Conservation (phyloP, 2,113 vertebrate genomes). For the Psophia crepitans region DNA sequence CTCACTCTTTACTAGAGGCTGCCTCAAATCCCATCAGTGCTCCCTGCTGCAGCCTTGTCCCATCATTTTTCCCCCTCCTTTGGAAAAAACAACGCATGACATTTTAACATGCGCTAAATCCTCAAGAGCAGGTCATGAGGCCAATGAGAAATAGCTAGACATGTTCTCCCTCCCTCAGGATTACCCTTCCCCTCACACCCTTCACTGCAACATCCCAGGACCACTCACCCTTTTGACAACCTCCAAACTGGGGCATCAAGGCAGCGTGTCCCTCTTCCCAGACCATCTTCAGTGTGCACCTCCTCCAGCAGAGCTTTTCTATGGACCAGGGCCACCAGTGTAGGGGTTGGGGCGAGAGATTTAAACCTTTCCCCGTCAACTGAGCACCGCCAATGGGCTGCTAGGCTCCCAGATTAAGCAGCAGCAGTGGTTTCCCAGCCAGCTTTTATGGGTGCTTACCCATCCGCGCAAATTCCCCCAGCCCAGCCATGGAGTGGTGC, state of each 20-base stretch:
- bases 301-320: not conserved
- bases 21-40: not conserved
- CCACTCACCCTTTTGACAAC: not conserved
- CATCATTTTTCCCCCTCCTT: not conserved
- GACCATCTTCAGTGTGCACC: rapidly evolving
- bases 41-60: not conserved
- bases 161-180: not conserved
- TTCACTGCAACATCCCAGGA: not conserved
- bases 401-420: not conserved
- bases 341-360: not conserved
- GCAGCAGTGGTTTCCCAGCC: slow-evolving; percentile 22
- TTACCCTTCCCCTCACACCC: not conserved
- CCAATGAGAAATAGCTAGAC: not conserved
- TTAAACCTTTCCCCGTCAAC: not conserved
- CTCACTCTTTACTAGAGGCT: not conserved
- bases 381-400: not conserved
- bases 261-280: not conserved
- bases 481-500: slow-evolving; percentile 65
- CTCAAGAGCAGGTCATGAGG: not conserved
- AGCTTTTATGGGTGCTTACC: slow-evolving; percentile 81
- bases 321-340: rapidly evolving
- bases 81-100: not conserved
- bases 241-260: not conserved
- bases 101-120: not conserved
- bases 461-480: slow-evolving; percentile 78